Evolutionary conservation across 1,140 invertebrate genomes (phyloP).

Genomic region (Sipha flava): DNA sequence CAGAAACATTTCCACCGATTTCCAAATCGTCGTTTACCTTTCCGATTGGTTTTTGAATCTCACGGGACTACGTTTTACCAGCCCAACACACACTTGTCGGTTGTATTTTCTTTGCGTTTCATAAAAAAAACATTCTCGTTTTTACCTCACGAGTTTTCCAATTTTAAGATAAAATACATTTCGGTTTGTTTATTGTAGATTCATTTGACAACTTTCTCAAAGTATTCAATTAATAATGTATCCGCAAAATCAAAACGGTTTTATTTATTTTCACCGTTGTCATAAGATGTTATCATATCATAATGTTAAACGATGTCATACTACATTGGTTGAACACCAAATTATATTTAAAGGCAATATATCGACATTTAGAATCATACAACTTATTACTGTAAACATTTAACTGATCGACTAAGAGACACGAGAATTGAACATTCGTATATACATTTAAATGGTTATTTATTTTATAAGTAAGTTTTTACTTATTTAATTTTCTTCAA

Average conservation of each 20-base stretch:
- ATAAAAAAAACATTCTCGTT: not conserved
- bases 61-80: not conserved
- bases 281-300: too few relatives aligned
- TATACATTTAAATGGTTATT: too few relatives aligned
- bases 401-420: too few relatives aligned
- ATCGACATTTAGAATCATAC: too few relatives aligned
- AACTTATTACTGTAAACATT: too few relatives aligned
- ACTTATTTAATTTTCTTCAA: not conserved
- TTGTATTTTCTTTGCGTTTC: not conserved
- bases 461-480: too few relatives aligned
- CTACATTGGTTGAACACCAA: too few relatives aligned
- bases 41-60: constrained; percentile 10
- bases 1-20: not conserved
- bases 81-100: not conserved
- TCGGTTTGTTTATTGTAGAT: not conserved
- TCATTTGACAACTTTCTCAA: not conserved
- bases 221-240: not conserved
- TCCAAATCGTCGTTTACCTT: constrained; percentile 17
- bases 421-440: too few relatives aligned
- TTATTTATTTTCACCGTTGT: not conserved
- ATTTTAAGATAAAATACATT: not conserved
- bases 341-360: too few relatives aligned
- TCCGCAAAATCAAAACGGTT: not conserved
- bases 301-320: too few relatives aligned
- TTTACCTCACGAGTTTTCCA: not conserved